Evolutionary conservation across 92 coral and sea anemone species (phyloP), one percentile per base, ranked within the genome.

Genomic region (Paragorgia papillata): DNA sequence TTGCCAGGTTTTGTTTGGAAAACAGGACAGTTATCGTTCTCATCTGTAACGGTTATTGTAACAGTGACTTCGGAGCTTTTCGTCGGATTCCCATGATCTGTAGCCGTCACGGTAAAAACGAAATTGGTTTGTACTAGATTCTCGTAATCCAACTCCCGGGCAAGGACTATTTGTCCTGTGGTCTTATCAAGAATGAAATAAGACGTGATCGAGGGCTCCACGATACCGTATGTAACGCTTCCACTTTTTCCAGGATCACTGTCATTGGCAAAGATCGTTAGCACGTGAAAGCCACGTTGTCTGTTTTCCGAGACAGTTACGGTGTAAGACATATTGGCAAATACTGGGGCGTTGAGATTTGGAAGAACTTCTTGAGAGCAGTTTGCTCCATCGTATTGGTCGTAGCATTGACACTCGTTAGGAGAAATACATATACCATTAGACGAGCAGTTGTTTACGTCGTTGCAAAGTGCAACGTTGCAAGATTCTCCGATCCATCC

Each of bases 11-110:
- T 39, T 0, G 83, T 81, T 24, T 67, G 62, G 62, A 90, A 87
- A n/a, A 79, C 79, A 15, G 96, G 96, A 37, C 96, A 90, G 66
- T 87, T 53, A 60, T 90, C 91, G 30, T 90, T 90, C 26, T 79
- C 82, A 69, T 90, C 91, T 5, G 64, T 14, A 5, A 90, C 69
- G 20, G 20, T 65, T 2, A 90, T 57, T 19, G 64, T 73, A 43
- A 81, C 65, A 43, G 59, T 57, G 0, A 62, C 75, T 21, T 73
- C 66, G 13, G 85, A 73, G 25, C 83, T 84, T 57, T 74, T 78
- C 40, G 48, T 58, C 25, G 96, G 96, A 9, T n/a, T 22, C 18
- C 91, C 91, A 39, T 90, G 66, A 41, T 90, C 96, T 17, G 76
- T 87, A 1, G 91, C 96, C 15, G 67, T 64, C 5, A 90, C 85